Evolutionary conservation across 2,797 vertebrate species (phyloP), one percentile per base, ranked within the genome.

Genomic region (Echeneis naucrates): DNA sequence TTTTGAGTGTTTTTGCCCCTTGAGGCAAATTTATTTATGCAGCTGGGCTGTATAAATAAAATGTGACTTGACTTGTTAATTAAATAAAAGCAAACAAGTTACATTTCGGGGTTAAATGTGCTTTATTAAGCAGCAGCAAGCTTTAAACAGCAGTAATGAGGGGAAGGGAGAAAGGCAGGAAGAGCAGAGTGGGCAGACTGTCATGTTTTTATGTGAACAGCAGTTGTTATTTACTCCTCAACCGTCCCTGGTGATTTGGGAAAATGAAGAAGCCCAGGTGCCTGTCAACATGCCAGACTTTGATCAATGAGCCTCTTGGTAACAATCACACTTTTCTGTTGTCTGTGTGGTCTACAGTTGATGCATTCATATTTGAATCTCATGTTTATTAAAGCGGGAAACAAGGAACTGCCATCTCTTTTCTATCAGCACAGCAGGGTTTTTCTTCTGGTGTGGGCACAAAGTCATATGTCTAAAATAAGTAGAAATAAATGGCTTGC

Each of bases 291-390:
- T 51, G 59, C 65, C 58, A 59, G 75, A 78, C 82, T 80, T 73
- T 87, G 88, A 85, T 88, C 84, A 86, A 80, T 50, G 62, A 26
- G 54, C 58, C 78, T 81, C 72, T 69, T 55, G 75, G 78, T 57
- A 60, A 64, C 59, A 83, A 85, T 79, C 66, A 47, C 64, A 70
- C 24, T 16, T 76, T 64, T 26, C 67, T 58, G 64, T 70, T 75
- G 64, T 85, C 57, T 84, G 54, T 70, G 76, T 72, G 55, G 59
- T 68, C 67, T 3, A 4, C 51, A 26, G 38, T 69, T n/a, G 11
- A 37, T 64, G 55, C 54, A 59, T 57, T 72, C 44, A 0, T 52
- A 62, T 78, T 74, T 71, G 47, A 75, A 76, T 67, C 69, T 78
- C 83, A 75, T 82, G 63, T 85, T 85, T 75, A 74, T 76, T 74